These are phyloP conservation scores for Aurelia coerulea DNA, from an alignment of 30 jellyfish, hydroid and myxozoan species.

Conservation along the genomic window DNA sequence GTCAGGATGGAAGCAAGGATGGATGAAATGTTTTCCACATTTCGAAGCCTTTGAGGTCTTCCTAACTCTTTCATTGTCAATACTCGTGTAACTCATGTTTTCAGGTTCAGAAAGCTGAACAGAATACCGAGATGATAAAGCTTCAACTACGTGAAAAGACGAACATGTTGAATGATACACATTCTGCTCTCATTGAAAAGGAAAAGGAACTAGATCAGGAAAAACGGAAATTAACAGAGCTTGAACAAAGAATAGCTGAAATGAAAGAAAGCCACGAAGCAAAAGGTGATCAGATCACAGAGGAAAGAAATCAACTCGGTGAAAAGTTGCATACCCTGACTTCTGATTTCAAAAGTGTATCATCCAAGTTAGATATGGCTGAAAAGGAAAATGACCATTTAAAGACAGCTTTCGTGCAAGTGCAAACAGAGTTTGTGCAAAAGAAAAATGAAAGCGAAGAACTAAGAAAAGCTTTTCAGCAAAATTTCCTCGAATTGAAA, in stretches of 20 bases:
- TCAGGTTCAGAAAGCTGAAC: no score
- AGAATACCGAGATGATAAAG: no score
- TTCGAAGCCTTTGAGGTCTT: no score
- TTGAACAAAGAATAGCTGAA: conserved; percentile 55
- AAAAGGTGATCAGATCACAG: background rate
- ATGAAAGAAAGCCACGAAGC: conserved; percentile 19
- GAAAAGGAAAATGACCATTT: conserved; percentile 59
- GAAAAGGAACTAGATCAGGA: no score
- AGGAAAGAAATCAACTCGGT: conserved; percentile 35
- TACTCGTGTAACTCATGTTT: no score
- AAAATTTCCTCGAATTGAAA: background rate
- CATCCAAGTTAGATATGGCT: conserved; percentile 25
- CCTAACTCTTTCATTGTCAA: no score
- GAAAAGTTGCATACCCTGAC: conserved; percentile 23
- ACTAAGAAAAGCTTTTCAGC: conserved; percentile 12
- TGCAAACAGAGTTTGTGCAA: conserved; percentile 20
- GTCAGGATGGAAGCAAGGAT: no score
- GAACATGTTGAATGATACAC: no score
- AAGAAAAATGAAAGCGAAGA: conserved; percentile 30
- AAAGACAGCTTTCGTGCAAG: conserved; percentile 62
- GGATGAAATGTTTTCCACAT: no score
- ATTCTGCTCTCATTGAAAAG: no score
- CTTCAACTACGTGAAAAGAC: no score
- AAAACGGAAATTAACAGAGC: background rate
- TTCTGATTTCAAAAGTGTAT: conserved; percentile 5